Percentiles rank a stretch among this genome's conserved stretches.
phyloP scores from a whole-genome alignment of 2,888 invertebrate genomes.

The Apocheima hispidaria region DNA sequence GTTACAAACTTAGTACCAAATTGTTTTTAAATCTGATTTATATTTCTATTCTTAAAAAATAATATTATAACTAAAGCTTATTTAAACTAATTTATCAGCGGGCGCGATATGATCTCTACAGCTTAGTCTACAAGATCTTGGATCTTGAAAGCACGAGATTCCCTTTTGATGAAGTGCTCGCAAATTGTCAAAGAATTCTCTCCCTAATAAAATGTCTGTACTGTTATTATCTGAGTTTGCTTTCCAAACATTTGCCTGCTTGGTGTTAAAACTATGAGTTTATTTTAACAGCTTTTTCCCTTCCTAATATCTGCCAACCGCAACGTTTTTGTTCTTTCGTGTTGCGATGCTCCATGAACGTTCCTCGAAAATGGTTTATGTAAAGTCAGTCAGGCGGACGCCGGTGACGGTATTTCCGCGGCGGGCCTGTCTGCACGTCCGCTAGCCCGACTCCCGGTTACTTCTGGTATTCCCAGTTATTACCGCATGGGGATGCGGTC shows the following conservation, averaged over 20 bases:
- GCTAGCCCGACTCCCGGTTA: constrained; percentile 56
- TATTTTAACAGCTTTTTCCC: neutral
- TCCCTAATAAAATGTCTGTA: constrained; percentile 16
- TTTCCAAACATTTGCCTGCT: neutral
- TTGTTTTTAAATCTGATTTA: neutral
- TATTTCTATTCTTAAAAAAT: neutral
- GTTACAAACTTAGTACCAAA: constrained; percentile 34
- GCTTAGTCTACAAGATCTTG: constrained; percentile 55
- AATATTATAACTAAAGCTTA: too few species aligned
- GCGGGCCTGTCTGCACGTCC: constrained; percentile 51
- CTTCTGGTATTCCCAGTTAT: constrained; percentile 83
- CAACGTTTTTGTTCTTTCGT: neutral
- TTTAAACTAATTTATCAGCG: constrained; percentile 72
- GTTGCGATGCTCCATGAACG: constrained; percentile 17
- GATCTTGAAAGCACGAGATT: constrained; percentile 47
- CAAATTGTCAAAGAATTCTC: constrained; percentile 49
- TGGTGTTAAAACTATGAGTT: constrained; percentile 1
- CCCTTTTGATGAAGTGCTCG: constrained; percentile 57
- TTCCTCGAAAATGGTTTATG: constrained; percentile 17
- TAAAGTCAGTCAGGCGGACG: constrained; percentile 68
- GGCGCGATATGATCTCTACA: constrained; percentile 68
- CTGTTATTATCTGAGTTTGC: constrained; percentile 1
- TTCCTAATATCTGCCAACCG: neutral
- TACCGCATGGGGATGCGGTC: constrained; percentile 73
- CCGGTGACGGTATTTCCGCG: constrained; percentile 78